These are phyloP conservation scores for Trichonephila clavipes DNA, from an alignment of 1,140 invertebrate species.

Conservation along the genomic window DNA sequence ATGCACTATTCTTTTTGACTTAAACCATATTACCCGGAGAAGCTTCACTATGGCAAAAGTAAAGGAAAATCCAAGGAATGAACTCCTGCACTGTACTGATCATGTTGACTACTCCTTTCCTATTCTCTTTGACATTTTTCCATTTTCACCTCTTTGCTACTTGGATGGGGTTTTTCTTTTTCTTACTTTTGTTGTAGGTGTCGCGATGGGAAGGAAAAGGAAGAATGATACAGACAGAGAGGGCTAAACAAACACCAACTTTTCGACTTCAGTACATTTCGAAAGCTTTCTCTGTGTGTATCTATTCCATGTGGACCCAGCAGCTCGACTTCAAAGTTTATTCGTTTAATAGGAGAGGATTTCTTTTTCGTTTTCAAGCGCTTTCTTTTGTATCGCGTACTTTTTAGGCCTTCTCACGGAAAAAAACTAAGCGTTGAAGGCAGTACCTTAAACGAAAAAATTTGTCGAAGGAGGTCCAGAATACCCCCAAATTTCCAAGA, in stretches of 20 bases:
- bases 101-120: conserved; percentile 65
- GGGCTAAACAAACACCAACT: conserved; percentile 57
- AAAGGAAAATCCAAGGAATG: conserved; percentile 27
- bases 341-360: conserved; percentile 1
- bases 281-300: not conserved
- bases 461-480: no score
- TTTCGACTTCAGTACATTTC: conserved; percentile 50
- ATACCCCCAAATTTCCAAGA: no score
- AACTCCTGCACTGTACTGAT: conserved; percentile 62
- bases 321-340: conserved; percentile 47
- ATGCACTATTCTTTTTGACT: conserved; percentile 26
- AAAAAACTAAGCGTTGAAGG: no score
- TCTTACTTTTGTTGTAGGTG: conserved; percentile 23
- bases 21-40: not conserved
- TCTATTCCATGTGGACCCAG: conserved; percentile 16
- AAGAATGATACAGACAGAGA: conserved; percentile 45
- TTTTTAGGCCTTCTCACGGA: not conserved
- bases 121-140: conserved; percentile 62
- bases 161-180: conserved; percentile 24
- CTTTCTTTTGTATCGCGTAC: not conserved
- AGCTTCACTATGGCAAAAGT: conserved; percentile 1
- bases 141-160: conserved; percentile 67
- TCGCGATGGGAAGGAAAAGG: conserved; percentile 13
- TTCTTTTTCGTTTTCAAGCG: not conserved
- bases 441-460: no score